Evolutionary conservation across 2,113 vertebrate genomes (phyloP).

Genomic region (Pelodiscus sinensis): DNA sequence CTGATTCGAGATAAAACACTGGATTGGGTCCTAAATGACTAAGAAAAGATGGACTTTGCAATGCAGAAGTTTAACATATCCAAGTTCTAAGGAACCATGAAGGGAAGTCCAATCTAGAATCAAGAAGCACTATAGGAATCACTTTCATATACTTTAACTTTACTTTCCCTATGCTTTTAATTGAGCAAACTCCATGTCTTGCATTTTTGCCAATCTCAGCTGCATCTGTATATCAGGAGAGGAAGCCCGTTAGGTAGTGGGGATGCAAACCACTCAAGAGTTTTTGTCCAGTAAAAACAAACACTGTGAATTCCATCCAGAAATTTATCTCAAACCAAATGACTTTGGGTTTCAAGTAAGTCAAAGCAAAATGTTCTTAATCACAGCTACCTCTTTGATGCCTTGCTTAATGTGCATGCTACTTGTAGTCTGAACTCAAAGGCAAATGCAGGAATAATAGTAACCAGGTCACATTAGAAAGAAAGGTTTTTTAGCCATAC

Average conservation of each 20-base stretch:
- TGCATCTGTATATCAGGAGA: not conserved
- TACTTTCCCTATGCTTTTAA: not conserved
- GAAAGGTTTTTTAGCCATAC: not conserved
- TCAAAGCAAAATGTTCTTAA: not conserved
- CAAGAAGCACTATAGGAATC: not conserved
- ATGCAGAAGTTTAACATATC: not conserved
- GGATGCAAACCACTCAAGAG: not conserved
- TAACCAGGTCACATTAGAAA: not conserved
- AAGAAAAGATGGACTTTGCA: not conserved
- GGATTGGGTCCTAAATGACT: not conserved
- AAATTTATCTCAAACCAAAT: not conserved
- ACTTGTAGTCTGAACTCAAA: not conserved
- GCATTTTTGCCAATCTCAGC: not conserved
- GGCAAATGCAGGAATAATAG: not conserved
- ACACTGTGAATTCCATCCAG: not conserved
- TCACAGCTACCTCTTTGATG: not conserved
- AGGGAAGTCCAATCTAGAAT: not conserved
- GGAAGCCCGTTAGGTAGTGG: accelerated
- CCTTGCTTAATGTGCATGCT: not conserved
- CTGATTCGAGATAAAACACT: not conserved
- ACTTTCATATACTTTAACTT: not conserved
- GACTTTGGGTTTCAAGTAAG: not conserved
- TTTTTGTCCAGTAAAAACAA: not conserved
- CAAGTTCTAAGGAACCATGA: not conserved
- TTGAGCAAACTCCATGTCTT: accelerated